Base-by-base conservation (phyloP, 2,888 invertebrate species). In the Athalia cordata region DNA sequence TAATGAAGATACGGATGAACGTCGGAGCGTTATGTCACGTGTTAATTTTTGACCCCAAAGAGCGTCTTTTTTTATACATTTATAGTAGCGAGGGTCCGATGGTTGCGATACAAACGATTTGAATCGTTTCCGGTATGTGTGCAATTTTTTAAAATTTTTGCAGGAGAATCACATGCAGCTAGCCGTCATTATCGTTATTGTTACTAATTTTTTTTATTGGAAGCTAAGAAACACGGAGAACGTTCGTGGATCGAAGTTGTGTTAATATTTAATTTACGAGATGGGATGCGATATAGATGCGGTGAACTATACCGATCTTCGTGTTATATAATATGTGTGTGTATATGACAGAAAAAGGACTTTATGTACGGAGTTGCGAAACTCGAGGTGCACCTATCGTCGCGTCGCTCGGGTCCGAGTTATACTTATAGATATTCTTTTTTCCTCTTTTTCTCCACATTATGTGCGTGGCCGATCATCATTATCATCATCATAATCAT, bases 231-330 rank as follows among this genome's bases (percentile, higher is more conserved):
- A n/a, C n/a, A 47, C 43, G 9, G 72, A 47, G 11, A 52, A 29
- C 8, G 15, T 68, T 47, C 7, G 47, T 11, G 49, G 9, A 55
- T 47, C n/a, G 45, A 52, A 49, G 62, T 75, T 62, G 62, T 75
- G 62, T 75, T 62, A 75, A 75, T 75, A 62, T 75, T 75, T 62
- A 75, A 75, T 75, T 75, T 75, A 75, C 75, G 62, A 61, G 59
- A 59, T 29, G 29, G 29, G 29, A 29, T 29, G 29, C 29, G 29
- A 29, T 29, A 43, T 13, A n/a, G n/a, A 45, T 9, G 13, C 29
- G 49, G 9, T 50, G 50, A 75, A 57, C 75, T 61, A 72, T 72
- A 72, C 72, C 72, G 72, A 72, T 72, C 29, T 29, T 29, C 75
- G 75, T 8, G 50, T 75, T 75, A 75, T 75, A 75, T 75, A 75